Conservation (phyloP, 2,113 vertebrate species). For the Trinectes maculatus region DNA sequence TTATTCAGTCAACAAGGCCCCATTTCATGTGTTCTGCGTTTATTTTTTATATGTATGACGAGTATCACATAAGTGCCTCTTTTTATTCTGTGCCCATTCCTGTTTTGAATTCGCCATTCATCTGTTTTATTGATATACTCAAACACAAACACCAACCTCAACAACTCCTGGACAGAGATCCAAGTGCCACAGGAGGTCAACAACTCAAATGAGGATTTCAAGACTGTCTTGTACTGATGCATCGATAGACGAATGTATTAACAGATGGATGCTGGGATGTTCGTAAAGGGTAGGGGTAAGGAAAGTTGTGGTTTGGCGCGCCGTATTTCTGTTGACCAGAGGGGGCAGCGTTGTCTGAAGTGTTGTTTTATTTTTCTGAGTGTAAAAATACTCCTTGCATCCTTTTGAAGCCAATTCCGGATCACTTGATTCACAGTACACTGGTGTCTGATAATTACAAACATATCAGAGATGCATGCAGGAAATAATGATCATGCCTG, state of each 20-base stretch:
- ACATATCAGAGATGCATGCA: slow-evolving; percentile 31
- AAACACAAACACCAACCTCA: slow-evolving; percentile 15
- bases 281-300: neutral
- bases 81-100: neutral
- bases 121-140: slow-evolving; percentile 2
- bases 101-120: slow-evolving; percentile 10
- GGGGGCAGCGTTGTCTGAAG: neutral
- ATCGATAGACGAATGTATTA: neutral
- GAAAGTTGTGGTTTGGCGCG: slow-evolving; percentile 32
- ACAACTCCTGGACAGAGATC: neutral
- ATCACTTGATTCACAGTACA: neutral
- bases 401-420: neutral
- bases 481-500: slow-evolving; percentile 43
- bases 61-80: neutral
- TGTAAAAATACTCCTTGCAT: neutral
- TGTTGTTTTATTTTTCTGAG: neutral
- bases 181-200: slow-evolving; percentile 17
- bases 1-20: neutral
- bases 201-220: slow-evolving; percentile 31
- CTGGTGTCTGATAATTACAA: slow-evolving; percentile 22
- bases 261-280: slow-evolving; percentile 5
- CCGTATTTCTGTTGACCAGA: slow-evolving; percentile 17
- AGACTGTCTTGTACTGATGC: neutral
- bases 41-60: neutral
- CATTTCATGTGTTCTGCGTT: slow-evolving; percentile 15